Evolutionary conservation across 2,888 invertebrate genomes (phyloP).

Genomic region (Argynnis bischoffii): DNA sequence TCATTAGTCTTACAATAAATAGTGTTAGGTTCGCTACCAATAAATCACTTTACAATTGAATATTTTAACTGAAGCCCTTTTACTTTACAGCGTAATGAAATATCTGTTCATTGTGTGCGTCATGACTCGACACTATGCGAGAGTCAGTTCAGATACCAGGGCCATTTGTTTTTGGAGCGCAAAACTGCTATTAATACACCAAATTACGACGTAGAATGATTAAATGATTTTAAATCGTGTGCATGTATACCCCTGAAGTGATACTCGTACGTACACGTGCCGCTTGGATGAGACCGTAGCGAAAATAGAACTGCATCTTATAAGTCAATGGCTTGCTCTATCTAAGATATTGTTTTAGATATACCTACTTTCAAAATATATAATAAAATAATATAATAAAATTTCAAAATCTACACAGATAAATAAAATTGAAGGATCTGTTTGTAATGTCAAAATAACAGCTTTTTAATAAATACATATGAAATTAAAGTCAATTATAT

Average conservation of each 20-base stretch:
- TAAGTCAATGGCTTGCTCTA: constrained; percentile 1
- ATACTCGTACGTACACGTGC: constrained; percentile 11
- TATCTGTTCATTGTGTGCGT: no score
- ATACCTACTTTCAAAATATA: not conserved
- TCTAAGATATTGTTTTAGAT: constrained; percentile 8
- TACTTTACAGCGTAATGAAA: no score
- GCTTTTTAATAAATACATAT: no score
- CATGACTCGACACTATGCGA: no score
- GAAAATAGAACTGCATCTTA: constrained; percentile 26
- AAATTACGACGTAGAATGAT: constrained; percentile 13
- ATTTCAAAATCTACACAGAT: no score
- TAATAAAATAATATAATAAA: not conserved
- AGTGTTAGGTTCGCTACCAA: no score
- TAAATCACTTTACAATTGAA: no score
- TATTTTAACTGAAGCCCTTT: no score
- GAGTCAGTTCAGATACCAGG: not conserved
- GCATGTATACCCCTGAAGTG: not conserved
- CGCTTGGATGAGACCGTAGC: constrained; percentile 16
- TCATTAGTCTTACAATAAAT: no score
- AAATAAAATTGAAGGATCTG: no score
- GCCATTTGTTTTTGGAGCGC: not conserved
- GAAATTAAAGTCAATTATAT: no score
- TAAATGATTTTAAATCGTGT: not conserved
- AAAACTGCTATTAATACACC: constrained; percentile 4
- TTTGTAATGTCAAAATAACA: no score